Percentiles rank a stretch among this genome's conserved stretches.
These are phyloP conservation scores for Apocrypta bakeri DNA, from an alignment of 1,140 invertebrate species.

Conservation along the genomic window DNA sequence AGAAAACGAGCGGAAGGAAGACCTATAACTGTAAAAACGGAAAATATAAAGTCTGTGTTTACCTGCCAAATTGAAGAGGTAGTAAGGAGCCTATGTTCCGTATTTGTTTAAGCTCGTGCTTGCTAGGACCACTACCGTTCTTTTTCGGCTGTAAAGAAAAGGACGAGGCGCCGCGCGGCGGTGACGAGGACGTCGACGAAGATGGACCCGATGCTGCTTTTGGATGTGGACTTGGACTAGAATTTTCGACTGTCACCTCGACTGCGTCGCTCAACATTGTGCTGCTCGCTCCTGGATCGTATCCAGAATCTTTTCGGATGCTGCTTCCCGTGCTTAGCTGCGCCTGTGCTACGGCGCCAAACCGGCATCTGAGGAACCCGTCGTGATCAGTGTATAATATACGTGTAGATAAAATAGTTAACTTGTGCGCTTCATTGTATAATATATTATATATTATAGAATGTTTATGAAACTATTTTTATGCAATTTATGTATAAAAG, in stretches of 20 bases:
- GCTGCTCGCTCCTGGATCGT: constrained; percentile 63
- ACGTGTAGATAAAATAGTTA: too few species aligned
- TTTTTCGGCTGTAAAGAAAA: constrained; percentile 55
- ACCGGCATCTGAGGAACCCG: constrained; percentile 61
- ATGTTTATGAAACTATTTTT: too few species aligned
- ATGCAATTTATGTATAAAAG: too few species aligned
- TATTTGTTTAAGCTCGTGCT: constrained; percentile 68
- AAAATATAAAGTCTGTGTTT: neutral
- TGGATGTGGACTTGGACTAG: constrained; percentile 69
- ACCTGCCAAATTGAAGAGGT: constrained; percentile 64
- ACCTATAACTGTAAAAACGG: too few species aligned
- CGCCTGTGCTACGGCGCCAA: constrained; percentile 70
- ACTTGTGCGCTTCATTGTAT: too few species aligned
- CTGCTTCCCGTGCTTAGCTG: constrained; percentile 61
- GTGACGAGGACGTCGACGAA: constrained; percentile 68
- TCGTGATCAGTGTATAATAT: too few species aligned
- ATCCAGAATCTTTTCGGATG: constrained; percentile 60
- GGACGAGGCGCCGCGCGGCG: constrained; percentile 46
- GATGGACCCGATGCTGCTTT: constrained; percentile 67
- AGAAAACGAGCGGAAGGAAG: too few species aligned
- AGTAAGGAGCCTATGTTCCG: constrained; percentile 68
- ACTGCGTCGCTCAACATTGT: constrained; percentile 64
- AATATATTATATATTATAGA: too few species aligned
- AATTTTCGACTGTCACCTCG: constrained; percentile 61
- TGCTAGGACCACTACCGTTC: constrained; percentile 65